Percentiles rank a stretch among this genome's conserved stretches.
Evolutionary conservation across 2,888 invertebrate genomes (phyloP).

Genomic region (Masnerella sp.): DNA sequence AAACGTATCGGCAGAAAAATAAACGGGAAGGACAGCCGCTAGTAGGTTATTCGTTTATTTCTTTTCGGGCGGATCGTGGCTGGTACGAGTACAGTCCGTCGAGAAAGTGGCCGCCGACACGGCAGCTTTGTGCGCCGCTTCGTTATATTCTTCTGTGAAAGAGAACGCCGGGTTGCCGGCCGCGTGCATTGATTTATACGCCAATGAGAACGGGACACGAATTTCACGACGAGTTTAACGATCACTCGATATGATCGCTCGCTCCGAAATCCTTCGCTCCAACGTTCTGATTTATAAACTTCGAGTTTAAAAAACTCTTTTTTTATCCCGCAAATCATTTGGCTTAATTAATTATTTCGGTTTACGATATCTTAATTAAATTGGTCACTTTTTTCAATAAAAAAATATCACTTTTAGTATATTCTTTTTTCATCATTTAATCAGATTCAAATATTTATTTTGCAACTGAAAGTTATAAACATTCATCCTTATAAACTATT

Average conservation of each 20-base stretch:
- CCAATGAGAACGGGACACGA: slow-evolving; percentile 54
- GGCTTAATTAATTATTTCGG: no score
- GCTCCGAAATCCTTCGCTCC: slow-evolving; percentile 22
- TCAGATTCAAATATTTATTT: no score
- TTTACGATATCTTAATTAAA: no score
- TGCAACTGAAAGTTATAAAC: no score
- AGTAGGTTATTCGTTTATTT: slow-evolving; percentile 60
- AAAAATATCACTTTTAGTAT: no score
- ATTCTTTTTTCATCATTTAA: no score
- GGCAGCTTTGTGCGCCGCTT: slow-evolving; percentile 22
- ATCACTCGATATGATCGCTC: slow-evolving; percentile 48
- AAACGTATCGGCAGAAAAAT: slow-evolving; percentile 54
- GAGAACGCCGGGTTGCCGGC: slow-evolving; percentile 53
- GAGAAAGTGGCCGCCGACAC: slow-evolving; percentile 39
- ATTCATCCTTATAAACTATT: no score
- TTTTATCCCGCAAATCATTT: no score
- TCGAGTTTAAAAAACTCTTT: no score
- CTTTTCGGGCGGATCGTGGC: slow-evolving; percentile 61
- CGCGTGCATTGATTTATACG: slow-evolving; percentile 58
- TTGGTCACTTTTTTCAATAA: no score
- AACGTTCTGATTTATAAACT: no score
- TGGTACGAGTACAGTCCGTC: slow-evolving; percentile 57
- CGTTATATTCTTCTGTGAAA: slow-evolving; percentile 59
- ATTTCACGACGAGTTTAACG: slow-evolving; percentile 51
- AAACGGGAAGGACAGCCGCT: slow-evolving; percentile 56